Evolutionary conservation across 2,113 vertebrate genomes (phyloP).

Genomic region (Platysteira castanea): DNA sequence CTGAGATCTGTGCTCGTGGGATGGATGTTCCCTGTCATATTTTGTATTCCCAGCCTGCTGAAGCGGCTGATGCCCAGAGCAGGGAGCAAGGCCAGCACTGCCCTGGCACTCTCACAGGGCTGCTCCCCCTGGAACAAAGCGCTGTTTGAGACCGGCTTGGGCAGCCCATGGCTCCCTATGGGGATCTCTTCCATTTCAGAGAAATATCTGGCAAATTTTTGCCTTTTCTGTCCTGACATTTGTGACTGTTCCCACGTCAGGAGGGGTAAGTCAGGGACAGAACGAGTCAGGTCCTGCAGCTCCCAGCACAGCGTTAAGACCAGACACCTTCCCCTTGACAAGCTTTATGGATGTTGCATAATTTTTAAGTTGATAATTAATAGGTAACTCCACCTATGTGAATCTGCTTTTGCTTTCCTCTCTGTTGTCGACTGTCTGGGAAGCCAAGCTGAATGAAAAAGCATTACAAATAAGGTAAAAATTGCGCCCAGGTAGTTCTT

Average conservation of each 20-base stretch:
- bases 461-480: neutral
- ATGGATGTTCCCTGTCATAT: neutral
- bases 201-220: neutral
- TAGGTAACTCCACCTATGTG: neutral
- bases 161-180: neutral
- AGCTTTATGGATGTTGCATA: neutral
- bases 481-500: neutral
- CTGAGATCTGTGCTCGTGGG: neutral
- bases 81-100: neutral
- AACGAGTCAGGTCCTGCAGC: rapidly evolving
- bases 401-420: neutral
- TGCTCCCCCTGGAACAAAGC: neutral
- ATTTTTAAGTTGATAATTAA: neutral
- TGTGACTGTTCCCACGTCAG: neutral
- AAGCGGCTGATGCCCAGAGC: neutral
- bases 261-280: neutral
- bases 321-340: neutral
- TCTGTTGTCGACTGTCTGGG: neutral
- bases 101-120: neutral
- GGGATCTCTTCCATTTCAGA: neutral
- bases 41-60: neutral
- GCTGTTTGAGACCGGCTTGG: neutral
- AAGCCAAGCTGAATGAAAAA: neutral
- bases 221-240: neutral
- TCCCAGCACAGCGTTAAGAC: neutral